A percentile compares a stretch with the other conserved stretches of the same genome.
Conservation (phyloP, 37 sponge, comb jelly and placozoan species). For the Cliona cf. orientalis region DNA sequence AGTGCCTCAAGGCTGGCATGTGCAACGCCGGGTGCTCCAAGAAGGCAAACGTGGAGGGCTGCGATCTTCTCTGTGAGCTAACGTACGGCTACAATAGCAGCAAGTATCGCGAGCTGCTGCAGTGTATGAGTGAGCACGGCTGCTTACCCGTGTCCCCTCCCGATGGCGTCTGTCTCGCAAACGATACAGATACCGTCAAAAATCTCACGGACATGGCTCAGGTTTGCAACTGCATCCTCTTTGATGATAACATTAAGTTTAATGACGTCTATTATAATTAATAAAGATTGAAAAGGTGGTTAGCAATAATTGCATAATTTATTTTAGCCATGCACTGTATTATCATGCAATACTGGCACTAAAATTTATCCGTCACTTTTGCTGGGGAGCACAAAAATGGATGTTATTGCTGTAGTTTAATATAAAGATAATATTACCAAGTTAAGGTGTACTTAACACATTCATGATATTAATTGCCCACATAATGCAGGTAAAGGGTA, state of each 20-base stretch:
- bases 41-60: slow-evolving; percentile 17
- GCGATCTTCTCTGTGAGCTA: slow-evolving; percentile 26
- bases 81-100: slow-evolving; percentile 40
- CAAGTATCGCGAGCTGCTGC: slow-evolving; percentile 41
- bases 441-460: background rate
- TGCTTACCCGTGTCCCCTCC: slow-evolving; percentile 31
- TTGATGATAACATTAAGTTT: background rate
- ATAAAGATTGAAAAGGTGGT: no score
- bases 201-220: slow-evolving; percentile 49
- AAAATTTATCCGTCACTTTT: no score
- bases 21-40: slow-evolving; percentile 15
- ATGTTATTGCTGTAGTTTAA: no score
- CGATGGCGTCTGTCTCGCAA: slow-evolving; percentile 38
- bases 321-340: no score
- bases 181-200: slow-evolving; percentile 36
- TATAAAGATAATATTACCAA: no score
- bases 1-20: slow-evolving; percentile 1
- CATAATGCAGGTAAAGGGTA: slow-evolving; percentile 13
- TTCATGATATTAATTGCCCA: background rate
- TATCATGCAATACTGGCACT: no score
- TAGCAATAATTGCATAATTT: no score
- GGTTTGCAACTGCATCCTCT: background rate
- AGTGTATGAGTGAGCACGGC: slow-evolving; percentile 58
- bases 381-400: no score
- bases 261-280: no score